These are phyloP conservation scores for Pica pica DNA, from an alignment of 2,113 vertebrate species.

Conservation along the genomic window DNA sequence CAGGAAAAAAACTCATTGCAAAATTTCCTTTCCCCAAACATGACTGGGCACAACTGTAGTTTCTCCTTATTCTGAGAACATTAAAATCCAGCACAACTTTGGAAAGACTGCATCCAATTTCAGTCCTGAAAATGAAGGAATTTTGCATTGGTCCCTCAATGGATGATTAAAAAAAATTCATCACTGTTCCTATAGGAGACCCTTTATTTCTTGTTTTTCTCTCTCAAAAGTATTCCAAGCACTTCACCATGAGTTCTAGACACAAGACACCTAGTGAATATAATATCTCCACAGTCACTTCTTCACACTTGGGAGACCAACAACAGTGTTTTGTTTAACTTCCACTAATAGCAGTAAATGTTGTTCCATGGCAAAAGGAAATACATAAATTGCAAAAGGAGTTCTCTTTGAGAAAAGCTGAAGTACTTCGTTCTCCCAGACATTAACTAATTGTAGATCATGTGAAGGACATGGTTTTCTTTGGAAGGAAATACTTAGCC, in stretches of 20 bases:
- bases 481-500: neutral
- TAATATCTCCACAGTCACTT: neutral
- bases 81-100: neutral
- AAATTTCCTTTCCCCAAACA: neutral
- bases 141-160: neutral
- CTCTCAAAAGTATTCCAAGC: neutral
- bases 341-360: neutral
- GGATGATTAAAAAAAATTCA: neutral
- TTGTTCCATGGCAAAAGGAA: neutral
- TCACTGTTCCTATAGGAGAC: neutral
- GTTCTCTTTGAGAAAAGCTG: neutral
- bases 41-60: neutral
- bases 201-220: neutral
- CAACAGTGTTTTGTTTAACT: neutral
- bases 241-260: neutral
- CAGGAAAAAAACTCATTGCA: neutral
- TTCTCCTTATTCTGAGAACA: neutral
- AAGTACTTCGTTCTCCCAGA: neutral
- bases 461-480: neutral
- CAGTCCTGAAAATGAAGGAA: neutral
- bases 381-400: neutral
- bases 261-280: neutral
- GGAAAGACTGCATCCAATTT: neutral
- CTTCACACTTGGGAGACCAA: neutral
- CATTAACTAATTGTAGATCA: neutral